Base-by-base conservation (phyloP, 2,113 vertebrate species). In the Plestiodon gilberti region DNA sequence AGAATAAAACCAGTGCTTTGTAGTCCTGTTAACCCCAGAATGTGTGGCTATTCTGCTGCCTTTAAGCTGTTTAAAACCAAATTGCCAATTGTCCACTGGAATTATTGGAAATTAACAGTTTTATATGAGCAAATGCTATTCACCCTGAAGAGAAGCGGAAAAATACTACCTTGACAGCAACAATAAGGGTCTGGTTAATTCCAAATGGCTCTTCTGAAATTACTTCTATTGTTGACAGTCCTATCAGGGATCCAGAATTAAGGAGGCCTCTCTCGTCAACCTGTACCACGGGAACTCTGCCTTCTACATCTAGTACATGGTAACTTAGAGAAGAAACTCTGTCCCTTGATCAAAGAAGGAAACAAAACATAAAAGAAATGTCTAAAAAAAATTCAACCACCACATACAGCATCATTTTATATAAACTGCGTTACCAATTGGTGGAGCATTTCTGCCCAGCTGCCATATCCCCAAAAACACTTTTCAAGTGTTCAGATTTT, bases 201-300 rank as follows among this genome's bases (percentile, higher is more conserved):
- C 97, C 97, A 59, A 97, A 97, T 30, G 95, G 88, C 89, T 99
- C 99, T 25, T 98, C 98, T 0, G 98, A 98, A 78, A 96, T 97
- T 83, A 99, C 95, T 94, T 98, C 97, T 4, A 99, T 90, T 0
- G 96, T 97, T 30, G 98, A 97, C 0, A 90, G 94, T 65, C 98
- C 98, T 0, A 98, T 96, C 38, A 96, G 92, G 3, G 98, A 96
- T 1, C 98, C 97, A 0, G 98, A 98, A 1, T 83, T 94, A 52
- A 99, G 96, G 59, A 97, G 91, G 78, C 98, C 98, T 82, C 97
- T 97, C 78, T 97, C 96, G 48, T 99, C 98, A 0, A 98, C 92
- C 59, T 97, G 96, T 55, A 98, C 96, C 0, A 98, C 91, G n/a
- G 97, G 95, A 79, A 87, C 78, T 89, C 96, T 96, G 65, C 97